Conservation (phyloP, 1,140 invertebrate genomes). For the Melipona quadrifasciata region DNA sequence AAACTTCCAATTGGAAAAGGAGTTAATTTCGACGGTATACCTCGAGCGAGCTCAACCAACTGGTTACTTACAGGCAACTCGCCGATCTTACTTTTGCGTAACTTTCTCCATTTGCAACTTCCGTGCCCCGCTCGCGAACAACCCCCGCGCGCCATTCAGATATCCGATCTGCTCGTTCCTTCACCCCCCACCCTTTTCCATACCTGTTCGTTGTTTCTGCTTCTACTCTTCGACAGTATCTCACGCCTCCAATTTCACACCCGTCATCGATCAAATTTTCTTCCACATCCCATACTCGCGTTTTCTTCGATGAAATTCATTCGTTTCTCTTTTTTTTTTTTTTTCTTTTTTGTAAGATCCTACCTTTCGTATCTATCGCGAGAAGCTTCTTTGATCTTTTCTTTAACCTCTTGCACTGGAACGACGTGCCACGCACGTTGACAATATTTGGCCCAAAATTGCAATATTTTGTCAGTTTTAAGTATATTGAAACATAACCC, state of each 20-base stretch:
- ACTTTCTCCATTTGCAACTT: constrained; percentile 68
- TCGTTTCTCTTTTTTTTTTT: no score
- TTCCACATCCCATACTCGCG: no score
- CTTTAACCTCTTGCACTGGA: no score
- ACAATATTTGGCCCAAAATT: no score
- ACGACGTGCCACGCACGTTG: no score
- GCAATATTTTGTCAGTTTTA: no score
- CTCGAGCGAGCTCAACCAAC: constrained; percentile 23
- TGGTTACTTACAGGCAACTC: constrained; percentile 54
- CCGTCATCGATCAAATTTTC: background rate
- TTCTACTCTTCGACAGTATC: constrained; percentile 10
- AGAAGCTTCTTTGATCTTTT: background rate
- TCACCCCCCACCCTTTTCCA: background rate
- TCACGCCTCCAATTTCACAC: background rate
- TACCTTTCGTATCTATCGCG: background rate
- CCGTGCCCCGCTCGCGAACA: background rate
- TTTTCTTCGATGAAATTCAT: background rate
- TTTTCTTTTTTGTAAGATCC: background rate
- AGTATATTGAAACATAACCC: no score
- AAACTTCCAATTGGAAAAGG: constrained; percentile 33
- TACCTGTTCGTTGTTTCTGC: constrained; percentile 1
- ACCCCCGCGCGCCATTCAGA: background rate
- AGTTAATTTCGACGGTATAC: constrained; percentile 53
- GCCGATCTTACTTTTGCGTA: constrained; percentile 41
- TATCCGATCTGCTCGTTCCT: background rate